Evolutionary conservation across 2,797 vertebrate species (phyloP).

Genomic region (Cryptoprocta ferox): DNA sequence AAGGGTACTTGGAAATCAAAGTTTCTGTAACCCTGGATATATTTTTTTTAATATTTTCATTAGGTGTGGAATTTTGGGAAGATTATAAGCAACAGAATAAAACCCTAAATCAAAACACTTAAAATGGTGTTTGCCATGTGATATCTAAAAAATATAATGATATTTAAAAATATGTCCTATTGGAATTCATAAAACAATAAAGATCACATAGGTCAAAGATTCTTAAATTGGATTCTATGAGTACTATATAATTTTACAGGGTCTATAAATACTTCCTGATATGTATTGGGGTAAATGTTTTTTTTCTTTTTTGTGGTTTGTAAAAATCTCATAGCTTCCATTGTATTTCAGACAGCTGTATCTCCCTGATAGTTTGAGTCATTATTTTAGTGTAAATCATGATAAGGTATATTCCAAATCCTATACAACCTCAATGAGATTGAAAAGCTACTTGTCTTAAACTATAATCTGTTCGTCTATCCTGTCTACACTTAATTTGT

Average conservation of each 20-base stretch:
- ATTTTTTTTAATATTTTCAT: background rate
- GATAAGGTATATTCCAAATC: background rate
- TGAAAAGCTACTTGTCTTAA: background rate
- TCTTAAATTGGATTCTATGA: background rate
- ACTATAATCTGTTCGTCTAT: background rate
- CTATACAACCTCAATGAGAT: background rate
- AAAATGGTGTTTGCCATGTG: background rate
- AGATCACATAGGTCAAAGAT: background rate
- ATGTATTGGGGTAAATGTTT: background rate
- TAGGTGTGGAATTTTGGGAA: background rate
- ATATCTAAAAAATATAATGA: too few species aligned
- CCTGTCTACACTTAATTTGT: background rate
- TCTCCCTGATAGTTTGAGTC: background rate
- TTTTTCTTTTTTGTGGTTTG: background rate
- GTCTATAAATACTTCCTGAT: background rate
- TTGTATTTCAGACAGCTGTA: background rate
- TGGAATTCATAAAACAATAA: background rate
- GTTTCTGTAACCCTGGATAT: background rate
- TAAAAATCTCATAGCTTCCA: background rate
- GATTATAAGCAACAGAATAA: background rate
- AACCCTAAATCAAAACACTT: background rate
- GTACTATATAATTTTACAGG: background rate
- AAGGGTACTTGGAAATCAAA: background rate
- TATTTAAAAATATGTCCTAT: too few species aligned
- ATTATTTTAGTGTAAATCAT: background rate